These are phyloP conservation scores for Platycnemis pennipes DNA, from an alignment of 2,888 invertebrate genomes.

Conservation along the genomic window DNA sequence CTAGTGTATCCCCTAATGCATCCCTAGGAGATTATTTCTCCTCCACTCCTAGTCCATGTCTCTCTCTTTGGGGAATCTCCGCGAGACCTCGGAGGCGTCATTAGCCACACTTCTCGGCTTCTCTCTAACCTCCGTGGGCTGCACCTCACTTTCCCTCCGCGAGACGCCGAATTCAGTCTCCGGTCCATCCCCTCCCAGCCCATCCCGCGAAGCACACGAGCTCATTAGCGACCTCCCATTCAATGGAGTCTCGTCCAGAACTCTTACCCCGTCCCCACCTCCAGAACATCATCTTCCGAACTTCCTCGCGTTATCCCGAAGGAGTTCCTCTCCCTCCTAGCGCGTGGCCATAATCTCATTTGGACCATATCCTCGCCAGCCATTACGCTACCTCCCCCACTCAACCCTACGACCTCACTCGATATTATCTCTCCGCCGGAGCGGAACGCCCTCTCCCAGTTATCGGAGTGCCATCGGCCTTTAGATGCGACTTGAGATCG, in stretches of 20 bases:
- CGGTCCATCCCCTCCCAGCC: background rate
- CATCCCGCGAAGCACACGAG: background rate
- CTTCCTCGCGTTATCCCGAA: background rate
- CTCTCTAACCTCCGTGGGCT: too few relatives aligned
- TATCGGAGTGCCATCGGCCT: constrained; percentile 16
- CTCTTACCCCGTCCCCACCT: background rate
- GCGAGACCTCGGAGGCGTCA: too few relatives aligned
- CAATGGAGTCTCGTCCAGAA: background rate
- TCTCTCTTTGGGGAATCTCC: too few relatives aligned
- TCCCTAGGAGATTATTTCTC: too few relatives aligned
- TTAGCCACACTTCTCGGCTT: too few relatives aligned
- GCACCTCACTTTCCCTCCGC: background rate
- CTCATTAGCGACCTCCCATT: background rate
- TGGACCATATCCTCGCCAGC: background rate
- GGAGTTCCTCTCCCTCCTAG: background rate
- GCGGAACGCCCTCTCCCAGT: background rate
- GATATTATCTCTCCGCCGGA: background rate
- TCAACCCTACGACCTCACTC: background rate
- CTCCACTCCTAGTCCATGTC: too few relatives aligned
- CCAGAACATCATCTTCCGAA: background rate
- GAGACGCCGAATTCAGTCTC: background rate
- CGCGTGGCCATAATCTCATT: constrained; percentile 10
- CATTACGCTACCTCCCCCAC: constrained; percentile 13
- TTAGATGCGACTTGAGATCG: background rate
- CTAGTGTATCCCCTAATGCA: too few relatives aligned